A percentile compares a stretch with the other conserved stretches of the same genome.
These are phyloP conservation scores for Bombyx huttoni DNA, from an alignment of 2,888 invertebrate genomes.

Conservation along the genomic window DNA sequence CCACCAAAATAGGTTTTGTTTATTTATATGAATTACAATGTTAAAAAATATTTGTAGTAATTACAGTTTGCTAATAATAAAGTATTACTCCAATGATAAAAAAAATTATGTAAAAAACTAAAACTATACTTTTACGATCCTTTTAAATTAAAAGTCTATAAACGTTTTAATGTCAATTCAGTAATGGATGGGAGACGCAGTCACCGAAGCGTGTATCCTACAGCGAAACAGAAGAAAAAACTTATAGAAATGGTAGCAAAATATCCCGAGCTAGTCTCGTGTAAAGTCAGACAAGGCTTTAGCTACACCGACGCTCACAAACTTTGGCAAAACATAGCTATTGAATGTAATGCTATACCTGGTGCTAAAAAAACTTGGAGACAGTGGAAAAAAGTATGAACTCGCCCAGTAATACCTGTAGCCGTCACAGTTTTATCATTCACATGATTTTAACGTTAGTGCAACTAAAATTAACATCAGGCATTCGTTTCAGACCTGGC, in stretches of 20 bases:
- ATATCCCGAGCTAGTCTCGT: constrained; percentile 44
- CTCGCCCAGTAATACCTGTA: neutral
- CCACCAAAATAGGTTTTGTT: too few species aligned
- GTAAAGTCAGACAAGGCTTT: constrained; percentile 43
- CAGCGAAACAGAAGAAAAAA: constrained; percentile 48
- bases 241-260: constrained; percentile 45
- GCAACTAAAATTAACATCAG: too few species aligned
- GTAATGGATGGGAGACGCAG: constrained; percentile 39
- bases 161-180: neutral
- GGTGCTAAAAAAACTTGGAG: constrained; percentile 59
- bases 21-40: too few species aligned
- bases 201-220: constrained; percentile 37
- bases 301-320: constrained; percentile 42
- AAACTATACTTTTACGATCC: too few species aligned
- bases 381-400: constrained; percentile 55
- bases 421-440: neutral
- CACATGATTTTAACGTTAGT: too few species aligned
- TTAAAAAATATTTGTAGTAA: too few species aligned
- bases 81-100: too few species aligned
- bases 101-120: too few species aligned
- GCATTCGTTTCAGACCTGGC: constrained; percentile 48
- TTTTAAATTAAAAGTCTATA: neutral
- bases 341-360: constrained; percentile 47
- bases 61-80: too few species aligned
- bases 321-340: constrained; percentile 49